phyloP scores from a whole-genome alignment of 2,888 invertebrate genomes.

The Polydrusus tereticollis region DNA sequence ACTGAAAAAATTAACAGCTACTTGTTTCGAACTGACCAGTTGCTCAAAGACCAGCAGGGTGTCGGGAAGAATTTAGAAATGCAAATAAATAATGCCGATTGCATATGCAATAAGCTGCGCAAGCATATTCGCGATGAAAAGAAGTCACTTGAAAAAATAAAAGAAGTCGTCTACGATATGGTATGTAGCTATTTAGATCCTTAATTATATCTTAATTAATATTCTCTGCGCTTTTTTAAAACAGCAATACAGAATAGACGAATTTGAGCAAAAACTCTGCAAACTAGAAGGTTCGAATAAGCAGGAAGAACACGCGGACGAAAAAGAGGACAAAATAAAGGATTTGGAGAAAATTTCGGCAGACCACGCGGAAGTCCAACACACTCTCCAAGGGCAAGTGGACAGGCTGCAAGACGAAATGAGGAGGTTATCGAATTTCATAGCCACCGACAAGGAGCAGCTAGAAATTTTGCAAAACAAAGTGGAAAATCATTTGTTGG shows the following conservation, averaged over 20 bases:
- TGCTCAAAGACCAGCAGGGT: conserved; percentile 52
- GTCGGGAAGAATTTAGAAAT: conserved; percentile 66
- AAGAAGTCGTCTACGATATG: conserved; percentile 74
- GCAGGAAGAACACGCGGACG: conserved; percentile 58
- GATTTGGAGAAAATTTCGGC: conserved; percentile 67
- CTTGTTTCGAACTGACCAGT: conserved; percentile 49
- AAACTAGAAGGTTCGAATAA: conserved; percentile 62
- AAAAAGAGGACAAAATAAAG: conserved; percentile 64
- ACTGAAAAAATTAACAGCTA: conserved; percentile 54
- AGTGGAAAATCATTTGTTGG: conserved; percentile 70
- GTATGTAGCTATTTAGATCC: too few relatives aligned
- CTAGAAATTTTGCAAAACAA: conserved; percentile 65
- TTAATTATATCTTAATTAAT: too few relatives aligned
- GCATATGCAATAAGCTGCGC: conserved; percentile 69
- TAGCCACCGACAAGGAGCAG: conserved; percentile 65
- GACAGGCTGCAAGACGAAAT: conserved; percentile 72
- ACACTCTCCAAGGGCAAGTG: conserved; percentile 69
- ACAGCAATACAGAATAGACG: conserved; percentile 61
- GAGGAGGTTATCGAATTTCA: conserved; percentile 68
- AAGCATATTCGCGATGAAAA: conserved; percentile 67
- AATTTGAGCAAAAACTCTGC: conserved; percentile 65
- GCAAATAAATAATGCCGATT: conserved; percentile 68
- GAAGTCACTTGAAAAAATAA: conserved; percentile 69
- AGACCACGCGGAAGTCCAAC: conserved; percentile 64
- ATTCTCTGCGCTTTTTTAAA: neutral